Evolutionary conservation across 2,113 vertebrate species (phyloP).

Genomic region (Brachyistius frenatus): DNA sequence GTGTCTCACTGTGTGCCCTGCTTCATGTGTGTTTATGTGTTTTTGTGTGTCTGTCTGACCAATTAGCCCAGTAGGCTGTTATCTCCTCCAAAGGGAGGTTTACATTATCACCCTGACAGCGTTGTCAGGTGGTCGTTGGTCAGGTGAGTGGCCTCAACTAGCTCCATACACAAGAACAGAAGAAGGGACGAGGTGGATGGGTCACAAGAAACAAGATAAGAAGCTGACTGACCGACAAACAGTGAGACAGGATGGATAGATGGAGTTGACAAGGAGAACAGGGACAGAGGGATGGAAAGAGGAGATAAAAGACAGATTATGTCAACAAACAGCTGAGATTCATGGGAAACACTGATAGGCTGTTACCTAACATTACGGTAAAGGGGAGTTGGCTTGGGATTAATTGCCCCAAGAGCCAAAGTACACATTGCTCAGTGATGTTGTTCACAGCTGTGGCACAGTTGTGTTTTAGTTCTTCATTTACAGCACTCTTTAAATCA

Average conservation of each 20-base stretch:
- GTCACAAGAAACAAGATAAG: constrained; percentile 53
- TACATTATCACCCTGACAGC: constrained; percentile 70
- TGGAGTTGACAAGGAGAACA: constrained; percentile 7
- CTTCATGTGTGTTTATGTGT: constrained; percentile 34
- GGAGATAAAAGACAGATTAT: constrained; percentile 68
- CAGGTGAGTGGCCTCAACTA: constrained; percentile 53
- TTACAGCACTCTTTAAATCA: neutral
- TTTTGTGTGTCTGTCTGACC: constrained; percentile 34
- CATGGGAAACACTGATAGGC: constrained; percentile 49
- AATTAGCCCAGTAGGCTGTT: constrained; percentile 65
- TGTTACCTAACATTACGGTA: constrained; percentile 64
- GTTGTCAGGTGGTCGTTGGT: constrained; percentile 50
- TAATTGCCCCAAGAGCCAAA: constrained; percentile 46
- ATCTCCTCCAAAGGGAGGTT: constrained; percentile 63
- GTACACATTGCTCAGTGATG: constrained; percentile 16
- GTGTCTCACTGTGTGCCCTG: constrained; percentile 48
- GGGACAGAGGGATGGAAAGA: constrained; percentile 39
- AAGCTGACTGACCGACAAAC: constrained; percentile 37
- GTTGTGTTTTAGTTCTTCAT: neutral
- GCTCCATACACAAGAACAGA: constrained; percentile 40
- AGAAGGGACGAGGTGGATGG: neutral
- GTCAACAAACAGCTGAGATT: constrained; percentile 64
- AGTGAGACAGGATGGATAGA: constrained; percentile 30
- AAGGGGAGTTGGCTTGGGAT: constrained; percentile 40
- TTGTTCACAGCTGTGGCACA: constrained; percentile 1